These are phyloP conservation scores for Trematomus loennbergii DNA, from an alignment of 2,113 vertebrate species.

Conservation along the genomic window DNA sequence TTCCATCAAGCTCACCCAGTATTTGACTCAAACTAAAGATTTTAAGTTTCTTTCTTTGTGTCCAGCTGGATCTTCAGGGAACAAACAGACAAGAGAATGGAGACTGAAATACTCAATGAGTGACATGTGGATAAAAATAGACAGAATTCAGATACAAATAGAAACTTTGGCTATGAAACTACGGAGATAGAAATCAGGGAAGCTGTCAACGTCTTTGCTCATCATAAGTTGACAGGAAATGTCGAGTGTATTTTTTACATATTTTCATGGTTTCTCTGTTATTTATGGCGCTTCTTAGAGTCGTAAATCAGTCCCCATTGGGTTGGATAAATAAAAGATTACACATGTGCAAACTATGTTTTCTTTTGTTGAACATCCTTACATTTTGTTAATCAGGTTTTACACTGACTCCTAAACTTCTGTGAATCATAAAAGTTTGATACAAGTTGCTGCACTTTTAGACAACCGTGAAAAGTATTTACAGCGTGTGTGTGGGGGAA, in stretches of 20 bases:
- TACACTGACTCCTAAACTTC: too few relatives aligned
- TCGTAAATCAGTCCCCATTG: background rate
- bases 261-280: background rate
- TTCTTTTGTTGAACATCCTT: too few relatives aligned
- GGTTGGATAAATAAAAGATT: too few relatives aligned
- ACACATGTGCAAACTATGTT: too few relatives aligned
- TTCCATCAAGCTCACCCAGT: background rate
- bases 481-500: too few relatives aligned
- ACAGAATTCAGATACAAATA: constrained; percentile 12
- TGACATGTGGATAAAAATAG: constrained; percentile 7
- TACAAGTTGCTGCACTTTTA: too few relatives aligned
- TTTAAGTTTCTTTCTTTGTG: background rate
- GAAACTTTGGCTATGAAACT: background rate
- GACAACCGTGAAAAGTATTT: too few relatives aligned
- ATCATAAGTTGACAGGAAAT: background rate
- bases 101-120: background rate
- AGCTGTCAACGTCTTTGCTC: constrained; percentile 7
- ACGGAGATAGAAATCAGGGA: background rate
- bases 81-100: background rate
- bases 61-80: background rate
- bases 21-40: background rate
- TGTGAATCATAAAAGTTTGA: too few relatives aligned
- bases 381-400: too few relatives aligned
- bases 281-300: background rate
- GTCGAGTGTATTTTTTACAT: background rate